Evolutionary conservation across 2,797 vertebrate genomes (phyloP).

Genomic region (Sebastes minor): DNA sequence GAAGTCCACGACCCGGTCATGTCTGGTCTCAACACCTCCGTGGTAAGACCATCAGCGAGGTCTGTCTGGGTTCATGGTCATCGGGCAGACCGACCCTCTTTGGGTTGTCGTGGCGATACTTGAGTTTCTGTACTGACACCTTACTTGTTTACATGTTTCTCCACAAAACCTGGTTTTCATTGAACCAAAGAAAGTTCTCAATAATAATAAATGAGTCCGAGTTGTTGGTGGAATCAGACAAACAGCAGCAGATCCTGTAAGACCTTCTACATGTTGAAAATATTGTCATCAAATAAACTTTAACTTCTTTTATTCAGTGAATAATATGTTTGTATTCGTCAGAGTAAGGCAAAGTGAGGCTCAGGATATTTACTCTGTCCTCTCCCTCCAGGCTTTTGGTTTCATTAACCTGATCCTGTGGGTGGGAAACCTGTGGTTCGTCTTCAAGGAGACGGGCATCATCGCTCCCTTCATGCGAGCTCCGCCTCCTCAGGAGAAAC

Average conservation of each 20-base stretch:
- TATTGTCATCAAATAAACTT: background rate
- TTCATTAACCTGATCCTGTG: conserved; percentile 91
- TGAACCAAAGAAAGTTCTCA: background rate
- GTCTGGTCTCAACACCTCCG: conserved; percentile 92
- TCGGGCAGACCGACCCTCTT: too few species aligned
- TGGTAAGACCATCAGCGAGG: conserved; percentile 76
- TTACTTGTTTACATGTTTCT: background rate
- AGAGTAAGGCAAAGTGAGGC: too few species aligned
- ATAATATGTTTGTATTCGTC: background rate
- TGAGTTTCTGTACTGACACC: background rate
- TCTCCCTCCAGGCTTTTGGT: conserved; percentile 81
- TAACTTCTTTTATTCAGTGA: too few species aligned
- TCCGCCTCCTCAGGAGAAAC: conserved; percentile 85
- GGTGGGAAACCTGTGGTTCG: conserved; percentile 92
- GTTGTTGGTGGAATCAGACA: too few species aligned
- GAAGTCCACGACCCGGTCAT: conserved; percentile 88
- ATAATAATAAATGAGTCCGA: background rate
- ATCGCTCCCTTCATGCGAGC: conserved; percentile 85
- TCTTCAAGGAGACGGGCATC: conserved; percentile 94
- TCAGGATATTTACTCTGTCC: background rate
- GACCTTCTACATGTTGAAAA: background rate
- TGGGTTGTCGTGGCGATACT: background rate
- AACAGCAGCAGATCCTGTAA: background rate
- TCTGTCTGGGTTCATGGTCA: too few species aligned
- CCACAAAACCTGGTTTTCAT: background rate